A percentile compares a stretch with the other conserved stretches of the same genome.
phyloP scores from a whole-genome alignment of 2,888 invertebrate species.

The Hydroisotoma schaefferi region DNA sequence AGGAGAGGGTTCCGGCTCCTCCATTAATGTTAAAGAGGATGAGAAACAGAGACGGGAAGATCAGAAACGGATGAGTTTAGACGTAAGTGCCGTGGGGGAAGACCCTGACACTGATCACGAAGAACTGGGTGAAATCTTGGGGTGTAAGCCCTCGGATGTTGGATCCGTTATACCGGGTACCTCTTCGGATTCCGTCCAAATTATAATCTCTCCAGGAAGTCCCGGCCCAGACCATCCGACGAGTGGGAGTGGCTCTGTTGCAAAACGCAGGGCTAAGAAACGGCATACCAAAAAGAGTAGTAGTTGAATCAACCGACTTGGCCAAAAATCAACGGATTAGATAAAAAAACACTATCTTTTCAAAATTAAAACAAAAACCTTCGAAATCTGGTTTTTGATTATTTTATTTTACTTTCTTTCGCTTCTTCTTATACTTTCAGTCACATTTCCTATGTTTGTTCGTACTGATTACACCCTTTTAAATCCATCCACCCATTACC shows the following conservation, averaged over 20 bases:
- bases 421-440: background rate
- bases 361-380: no score
- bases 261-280: background rate
- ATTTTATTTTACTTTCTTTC: background rate
- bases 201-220: conserved; percentile 26
- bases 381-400: no score
- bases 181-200: background rate
- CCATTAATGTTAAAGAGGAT: conserved; percentile 35
- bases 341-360: no score
- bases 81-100: background rate
- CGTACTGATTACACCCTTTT: no score
- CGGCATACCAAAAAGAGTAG: conserved; percentile 1
- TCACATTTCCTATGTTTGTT: no score
- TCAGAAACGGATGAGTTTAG: background rate
- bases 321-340: no score
- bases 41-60: conserved; percentile 10
- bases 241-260: background rate
- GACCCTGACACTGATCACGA: conserved; percentile 31
- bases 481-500: background rate
- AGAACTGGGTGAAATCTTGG: conserved; percentile 17
- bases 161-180: no score
- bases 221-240: conserved; percentile 14
- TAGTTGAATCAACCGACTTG: background rate
- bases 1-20: conserved; percentile 34
- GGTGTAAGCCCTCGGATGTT: background rate